These are phyloP conservation scores for Pterocles gutturalis DNA, from an alignment of 2,113 vertebrate species.

Conservation along the genomic window DNA sequence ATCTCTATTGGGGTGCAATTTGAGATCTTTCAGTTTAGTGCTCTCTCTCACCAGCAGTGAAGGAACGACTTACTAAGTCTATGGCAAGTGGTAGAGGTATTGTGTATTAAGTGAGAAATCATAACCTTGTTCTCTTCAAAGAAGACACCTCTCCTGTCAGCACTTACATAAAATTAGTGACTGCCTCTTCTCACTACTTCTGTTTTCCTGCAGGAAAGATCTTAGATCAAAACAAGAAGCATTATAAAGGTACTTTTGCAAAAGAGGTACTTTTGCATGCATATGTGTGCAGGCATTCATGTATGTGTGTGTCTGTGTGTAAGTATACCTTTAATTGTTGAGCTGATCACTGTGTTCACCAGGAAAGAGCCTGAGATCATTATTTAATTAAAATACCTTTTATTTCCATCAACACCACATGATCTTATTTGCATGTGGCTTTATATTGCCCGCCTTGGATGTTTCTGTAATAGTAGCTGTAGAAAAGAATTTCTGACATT, in stretches of 20 bases:
- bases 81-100: not conserved
- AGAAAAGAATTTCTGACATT: conserved; percentile 69
- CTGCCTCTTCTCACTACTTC: not conserved
- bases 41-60: not conserved
- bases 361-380: conserved; percentile 32
- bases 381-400: conserved; percentile 71
- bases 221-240: not conserved
- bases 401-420: conserved; percentile 63
- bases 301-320: not conserved
- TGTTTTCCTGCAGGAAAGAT: not conserved
- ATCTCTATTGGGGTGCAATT: not conserved
- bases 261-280: not conserved
- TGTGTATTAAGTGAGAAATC: not conserved
- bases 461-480: conserved; percentile 42
- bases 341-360: conserved; percentile 53
- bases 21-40: not conserved
- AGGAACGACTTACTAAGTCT: not conserved
- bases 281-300: not conserved
- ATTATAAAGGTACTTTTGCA: not conserved
- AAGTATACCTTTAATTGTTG: conserved; percentile 52
- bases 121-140: not conserved
- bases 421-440: conserved; percentile 55
- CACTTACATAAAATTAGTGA: not conserved
- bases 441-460: not conserved
- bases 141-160: not conserved